phyloP scores from a whole-genome alignment of 2,797 vertebrate genomes.

The Pantherophis vulpinus region DNA sequence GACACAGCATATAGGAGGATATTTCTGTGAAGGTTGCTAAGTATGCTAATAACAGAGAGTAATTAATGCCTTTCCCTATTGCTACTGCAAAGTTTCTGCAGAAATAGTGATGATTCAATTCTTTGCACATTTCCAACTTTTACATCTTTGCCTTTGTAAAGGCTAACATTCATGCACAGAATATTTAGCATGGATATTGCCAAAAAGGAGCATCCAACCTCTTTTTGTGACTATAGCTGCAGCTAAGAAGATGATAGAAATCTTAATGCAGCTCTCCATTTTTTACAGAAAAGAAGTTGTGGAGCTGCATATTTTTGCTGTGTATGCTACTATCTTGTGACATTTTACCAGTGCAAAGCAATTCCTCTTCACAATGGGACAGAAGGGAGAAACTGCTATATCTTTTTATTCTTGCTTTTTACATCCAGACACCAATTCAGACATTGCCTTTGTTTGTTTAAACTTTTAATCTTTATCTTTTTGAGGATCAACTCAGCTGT shows the following conservation, averaged over 20 bases:
- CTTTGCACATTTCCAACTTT: not conserved
- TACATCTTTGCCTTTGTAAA: not conserved
- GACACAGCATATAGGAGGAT: not conserved
- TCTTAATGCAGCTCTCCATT: not conserved
- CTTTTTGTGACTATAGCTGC: not conserved
- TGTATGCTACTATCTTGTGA: not conserved
- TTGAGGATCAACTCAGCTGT: not conserved
- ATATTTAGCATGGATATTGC: not conserved
- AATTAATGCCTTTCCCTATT: not conserved
- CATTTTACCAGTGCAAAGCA: not conserved
- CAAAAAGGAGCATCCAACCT: not conserved
- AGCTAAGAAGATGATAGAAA: not conserved
- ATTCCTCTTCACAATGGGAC: not conserved
- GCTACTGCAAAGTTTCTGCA: not conserved
- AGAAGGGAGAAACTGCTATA: not conserved
- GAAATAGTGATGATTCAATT: not conserved
- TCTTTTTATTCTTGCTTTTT: not conserved
- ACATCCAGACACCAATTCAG: not conserved
- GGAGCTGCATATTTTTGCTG: not conserved
- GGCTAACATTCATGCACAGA: not conserved
- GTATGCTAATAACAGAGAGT: not conserved
- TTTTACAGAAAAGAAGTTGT: not conserved
- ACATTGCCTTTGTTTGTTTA: not conserved
- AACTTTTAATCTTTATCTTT: not conserved
- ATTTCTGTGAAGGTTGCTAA: slow-evolving; percentile 8